Conservation (phyloP, 2,113 vertebrate genomes). For the Marmota flaviventris region DNA sequence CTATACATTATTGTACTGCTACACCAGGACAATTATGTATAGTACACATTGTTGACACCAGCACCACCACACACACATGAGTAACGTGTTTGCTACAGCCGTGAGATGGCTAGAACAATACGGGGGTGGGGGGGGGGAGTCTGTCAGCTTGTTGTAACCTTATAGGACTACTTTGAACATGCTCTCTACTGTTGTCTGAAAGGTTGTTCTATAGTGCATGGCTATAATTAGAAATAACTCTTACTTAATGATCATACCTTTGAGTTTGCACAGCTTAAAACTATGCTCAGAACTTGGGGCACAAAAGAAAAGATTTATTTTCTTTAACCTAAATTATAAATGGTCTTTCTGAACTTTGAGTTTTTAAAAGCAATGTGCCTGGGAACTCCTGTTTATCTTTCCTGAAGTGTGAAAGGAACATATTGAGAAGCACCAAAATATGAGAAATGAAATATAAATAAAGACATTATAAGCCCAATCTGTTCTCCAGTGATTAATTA, state of each 20-base stretch:
- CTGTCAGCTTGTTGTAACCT: background rate
- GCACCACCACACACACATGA: background rate
- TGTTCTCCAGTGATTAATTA: slow-evolving; percentile 50
- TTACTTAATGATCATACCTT: background rate
- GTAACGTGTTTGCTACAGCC: background rate
- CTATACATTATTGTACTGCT: background rate
- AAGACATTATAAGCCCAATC: slow-evolving; percentile 48
- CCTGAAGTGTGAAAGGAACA: slow-evolving; percentile 44
- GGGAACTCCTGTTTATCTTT: background rate
- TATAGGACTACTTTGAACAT: background rate
- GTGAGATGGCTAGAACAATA: background rate
- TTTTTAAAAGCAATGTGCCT: background rate
- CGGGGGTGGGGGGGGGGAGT: too few relatives aligned
- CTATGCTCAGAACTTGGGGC: background rate
- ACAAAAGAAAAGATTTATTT: background rate
- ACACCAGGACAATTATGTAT: too few relatives aligned
- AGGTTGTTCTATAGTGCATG: background rate
- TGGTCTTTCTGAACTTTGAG: background rate
- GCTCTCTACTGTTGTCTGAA: background rate
- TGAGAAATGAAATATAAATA: slow-evolving; percentile 62
- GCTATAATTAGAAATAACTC: slow-evolving; percentile 14
- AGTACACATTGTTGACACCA: background rate
- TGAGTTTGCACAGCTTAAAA: slow-evolving; percentile 16
- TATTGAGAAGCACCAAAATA: slow-evolving; percentile 49
- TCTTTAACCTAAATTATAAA: slow-evolving; percentile 54